Evolutionary conservation across 1,140 invertebrate species (phyloP), one percentile per base, ranked within the genome.

Genomic region (Sitophilus oryzae): DNA sequence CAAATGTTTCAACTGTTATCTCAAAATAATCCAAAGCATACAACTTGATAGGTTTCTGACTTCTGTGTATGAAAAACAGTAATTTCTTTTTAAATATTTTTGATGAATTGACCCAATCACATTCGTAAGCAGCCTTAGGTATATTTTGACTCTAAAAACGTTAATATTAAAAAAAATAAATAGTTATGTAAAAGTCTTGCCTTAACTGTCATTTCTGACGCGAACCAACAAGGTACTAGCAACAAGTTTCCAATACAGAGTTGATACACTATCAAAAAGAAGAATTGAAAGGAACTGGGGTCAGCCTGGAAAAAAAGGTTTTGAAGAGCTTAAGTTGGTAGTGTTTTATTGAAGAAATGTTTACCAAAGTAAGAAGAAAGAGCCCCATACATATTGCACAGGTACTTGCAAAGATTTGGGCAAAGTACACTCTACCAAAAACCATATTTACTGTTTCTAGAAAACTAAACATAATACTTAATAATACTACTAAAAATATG

Each of bases 291-390:
- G 21, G 43, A 3, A 23, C 5, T 45, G 2, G 43, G 43, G 10
- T 45, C 43, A 3, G 43, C 25, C 43, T 45, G 15, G 3, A 45
- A 45, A n/a, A n/a, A n/a, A n/a, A n/a, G n/a, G n/a, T n/a, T n/a
- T n/a, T n/a, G n/a, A n/a, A n/a, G n/a, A n/a, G n/a, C n/a, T n/a
- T n/a, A n/a, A n/a, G n/a, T n/a, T n/a, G n/a, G n/a, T n/a, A n/a
- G n/a, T n/a, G n/a, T n/a, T n/a, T n/a, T n/a, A n/a, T n/a, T n/a
- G n/a, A n/a, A n/a, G n/a, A n/a, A n/a, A n/a, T n/a, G n/a, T 19
- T 54, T 46, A 54, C 52, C 52, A 54, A 30, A 40, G 8, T 54
- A 18, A 54, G 11, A 16, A 54, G 22, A 20, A 54, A 54, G 11
- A 54, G 16, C 15, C 18, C 43, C 52, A 54, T 54, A 20, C 52